Conservation (phyloP, 2,797 vertebrate genomes). For the Euphonia xanthogaster region DNA sequence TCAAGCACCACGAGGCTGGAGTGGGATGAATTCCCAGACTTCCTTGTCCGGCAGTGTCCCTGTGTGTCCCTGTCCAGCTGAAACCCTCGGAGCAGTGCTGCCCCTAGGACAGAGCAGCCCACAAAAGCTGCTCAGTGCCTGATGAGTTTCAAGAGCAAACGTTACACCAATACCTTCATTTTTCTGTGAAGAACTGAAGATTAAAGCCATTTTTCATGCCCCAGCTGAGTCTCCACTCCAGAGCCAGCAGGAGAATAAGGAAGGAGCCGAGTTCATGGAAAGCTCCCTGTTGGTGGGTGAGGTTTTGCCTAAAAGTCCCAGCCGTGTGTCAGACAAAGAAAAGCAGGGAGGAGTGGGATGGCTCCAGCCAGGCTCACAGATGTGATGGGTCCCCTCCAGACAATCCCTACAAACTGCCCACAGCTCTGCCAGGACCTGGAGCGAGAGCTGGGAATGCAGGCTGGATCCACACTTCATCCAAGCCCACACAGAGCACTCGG, state of each 20-base stretch:
- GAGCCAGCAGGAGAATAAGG: not conserved
- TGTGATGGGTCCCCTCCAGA: not conserved
- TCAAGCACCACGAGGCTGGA: fast-evolving
- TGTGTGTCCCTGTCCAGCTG: not conserved
- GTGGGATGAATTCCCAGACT: not conserved
- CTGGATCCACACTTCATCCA: not conserved
- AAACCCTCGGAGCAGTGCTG: not conserved
- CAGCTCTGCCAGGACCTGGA: not conserved
- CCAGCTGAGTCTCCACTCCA: not conserved
- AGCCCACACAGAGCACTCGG: not conserved
- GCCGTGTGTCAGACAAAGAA: not conserved
- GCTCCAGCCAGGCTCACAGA: not conserved
- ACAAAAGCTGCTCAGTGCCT: not conserved
- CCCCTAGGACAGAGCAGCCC: not conserved
- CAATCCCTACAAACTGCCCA: not conserved
- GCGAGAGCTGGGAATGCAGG: not conserved
- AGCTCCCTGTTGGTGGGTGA: not conserved
- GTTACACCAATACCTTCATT: not conserved
- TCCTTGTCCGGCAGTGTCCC: not conserved
- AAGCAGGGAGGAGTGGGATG: not conserved
- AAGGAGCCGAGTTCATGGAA: not conserved
- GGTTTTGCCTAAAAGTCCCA: not conserved
- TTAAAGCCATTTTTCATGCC: not conserved
- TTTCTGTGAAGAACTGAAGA: not conserved
- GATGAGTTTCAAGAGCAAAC: not conserved